A percentile compares a stretch with the other conserved stretches of the same genome.
phyloP scores from a whole-genome alignment of 2,797 vertebrate genomes.

The Sternarchorhynchus goeldii region DNA sequence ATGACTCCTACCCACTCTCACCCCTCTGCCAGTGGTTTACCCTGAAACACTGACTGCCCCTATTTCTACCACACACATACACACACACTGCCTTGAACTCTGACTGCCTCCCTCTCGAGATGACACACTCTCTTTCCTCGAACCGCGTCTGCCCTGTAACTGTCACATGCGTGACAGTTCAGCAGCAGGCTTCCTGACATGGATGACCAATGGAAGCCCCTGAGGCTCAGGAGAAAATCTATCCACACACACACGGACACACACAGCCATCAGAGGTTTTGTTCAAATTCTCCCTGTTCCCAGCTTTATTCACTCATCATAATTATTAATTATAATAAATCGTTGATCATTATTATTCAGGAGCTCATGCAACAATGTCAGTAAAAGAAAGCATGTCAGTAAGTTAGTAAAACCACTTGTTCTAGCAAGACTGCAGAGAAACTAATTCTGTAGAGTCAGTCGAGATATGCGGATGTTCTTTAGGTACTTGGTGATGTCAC shows the following conservation, averaged over 20 bases:
- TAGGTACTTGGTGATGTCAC: background rate
- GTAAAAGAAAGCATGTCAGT: background rate
- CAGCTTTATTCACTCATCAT: constrained; percentile 44
- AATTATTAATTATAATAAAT: constrained; percentile 46
- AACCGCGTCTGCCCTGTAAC: constrained; percentile 23
- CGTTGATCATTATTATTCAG: constrained; percentile 47
- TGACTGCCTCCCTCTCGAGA: constrained; percentile 10
- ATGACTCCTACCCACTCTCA: constrained; percentile 8
- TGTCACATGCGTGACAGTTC: constrained; percentile 36
- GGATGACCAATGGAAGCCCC: constrained; percentile 22
- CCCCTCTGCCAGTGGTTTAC: constrained; percentile 1
- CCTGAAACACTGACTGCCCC: constrained; percentile 15
- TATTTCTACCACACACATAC: constrained; percentile 6
- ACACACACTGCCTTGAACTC: constrained; percentile 1
- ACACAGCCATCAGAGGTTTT: constrained; percentile 34
- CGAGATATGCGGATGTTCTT: background rate
- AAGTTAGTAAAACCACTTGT: no score
- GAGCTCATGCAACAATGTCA: constrained; percentile 24
- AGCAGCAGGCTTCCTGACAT: constrained; percentile 30
- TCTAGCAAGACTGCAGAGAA: no score
- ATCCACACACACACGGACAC: constrained; percentile 53
- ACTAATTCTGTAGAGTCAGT: no score
- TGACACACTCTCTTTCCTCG: background rate
- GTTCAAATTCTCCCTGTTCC: constrained; percentile 27
- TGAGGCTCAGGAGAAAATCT: constrained; percentile 32